phyloP scores from a whole-genome alignment of 2,888 invertebrate genomes.

The Caenorhabditis panamensis region DNA sequence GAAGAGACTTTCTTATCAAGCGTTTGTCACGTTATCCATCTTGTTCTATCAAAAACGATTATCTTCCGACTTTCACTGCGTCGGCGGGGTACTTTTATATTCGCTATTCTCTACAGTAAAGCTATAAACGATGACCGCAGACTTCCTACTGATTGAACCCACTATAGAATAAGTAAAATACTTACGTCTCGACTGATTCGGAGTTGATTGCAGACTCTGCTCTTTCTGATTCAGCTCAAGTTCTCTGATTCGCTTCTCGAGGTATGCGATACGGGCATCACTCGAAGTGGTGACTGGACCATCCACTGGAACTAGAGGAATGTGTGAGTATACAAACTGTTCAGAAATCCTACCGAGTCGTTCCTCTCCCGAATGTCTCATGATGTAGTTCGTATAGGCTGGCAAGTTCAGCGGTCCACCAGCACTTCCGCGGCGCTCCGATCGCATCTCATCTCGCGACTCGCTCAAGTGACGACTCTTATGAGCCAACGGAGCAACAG shows the following conservation, averaged over 20 bases:
- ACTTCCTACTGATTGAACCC: constrained; percentile 20
- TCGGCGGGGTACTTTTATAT: constrained; percentile 24
- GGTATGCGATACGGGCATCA: constrained; percentile 58
- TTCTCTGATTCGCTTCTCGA: constrained; percentile 58
- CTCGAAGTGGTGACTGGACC: constrained; percentile 47
- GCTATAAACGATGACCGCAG: neutral
- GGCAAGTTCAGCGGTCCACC: constrained; percentile 43
- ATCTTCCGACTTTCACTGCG: constrained; percentile 38
- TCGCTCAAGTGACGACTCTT: constrained; percentile 55
- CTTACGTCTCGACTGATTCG: constrained; percentile 53
- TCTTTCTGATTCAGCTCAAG: constrained; percentile 50
- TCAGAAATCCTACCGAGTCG: constrained; percentile 42
- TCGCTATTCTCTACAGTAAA: neutral
- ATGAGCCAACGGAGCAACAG: constrained; percentile 66
- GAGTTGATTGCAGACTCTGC: constrained; percentile 27
- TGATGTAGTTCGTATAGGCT: constrained; percentile 47
- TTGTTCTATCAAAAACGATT: constrained; percentile 28
- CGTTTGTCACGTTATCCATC: constrained; percentile 24
- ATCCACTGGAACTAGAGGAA: constrained; percentile 50
- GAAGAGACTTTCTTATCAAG: constrained; percentile 13
- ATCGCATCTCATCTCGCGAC: constrained; percentile 54
- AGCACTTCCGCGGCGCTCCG: constrained; percentile 49
- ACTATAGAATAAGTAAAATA: neutral
- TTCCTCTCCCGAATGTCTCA: constrained; percentile 53
- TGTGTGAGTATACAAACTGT: neutral